A percentile compares a stretch with the other conserved stretches of the same genome.
These are phyloP conservation scores for Andrena bicolor DNA, from an alignment of 2,888 invertebrate genomes.

Conservation along the genomic window DNA sequence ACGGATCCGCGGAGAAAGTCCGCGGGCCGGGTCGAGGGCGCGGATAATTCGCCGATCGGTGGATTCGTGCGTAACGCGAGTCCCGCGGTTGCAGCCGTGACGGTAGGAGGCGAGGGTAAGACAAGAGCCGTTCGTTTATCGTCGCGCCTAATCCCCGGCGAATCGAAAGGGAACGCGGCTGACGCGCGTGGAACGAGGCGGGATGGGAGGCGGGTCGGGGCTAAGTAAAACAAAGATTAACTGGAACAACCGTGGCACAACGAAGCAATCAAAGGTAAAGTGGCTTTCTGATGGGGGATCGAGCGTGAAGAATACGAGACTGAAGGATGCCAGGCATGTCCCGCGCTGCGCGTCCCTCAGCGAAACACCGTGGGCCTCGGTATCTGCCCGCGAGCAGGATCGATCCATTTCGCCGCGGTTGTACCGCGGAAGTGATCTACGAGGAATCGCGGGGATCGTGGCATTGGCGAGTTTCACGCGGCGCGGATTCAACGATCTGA, in stretches of 20 bases:
- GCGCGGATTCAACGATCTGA: slow-evolving; percentile 28
- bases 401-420: neutral
- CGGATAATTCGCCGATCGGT: slow-evolving; percentile 24
- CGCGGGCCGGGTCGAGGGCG: neutral
- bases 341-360: no score
- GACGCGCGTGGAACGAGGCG: neutral
- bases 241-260: slow-evolving; percentile 4
- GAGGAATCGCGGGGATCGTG: neutral
- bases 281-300: neutral
- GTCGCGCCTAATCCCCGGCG: neutral
- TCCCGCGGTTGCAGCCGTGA: neutral
- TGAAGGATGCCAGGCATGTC: neutral
- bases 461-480: slow-evolving; percentile 11
- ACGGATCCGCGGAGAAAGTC: slow-evolving; percentile 43
- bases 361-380: no score
- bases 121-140: neutral
- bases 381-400: neutral
- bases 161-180: slow-evolving; percentile 21
- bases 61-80: slow-evolving; percentile 26
- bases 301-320: neutral
- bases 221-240: slow-evolving; percentile 9
- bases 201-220: neutral
- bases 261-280: neutral
- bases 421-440: neutral
- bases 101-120: neutral